Evolutionary conservation across 2,888 invertebrate species (phyloP).

Genomic region (Nomada fabriciana): DNA sequence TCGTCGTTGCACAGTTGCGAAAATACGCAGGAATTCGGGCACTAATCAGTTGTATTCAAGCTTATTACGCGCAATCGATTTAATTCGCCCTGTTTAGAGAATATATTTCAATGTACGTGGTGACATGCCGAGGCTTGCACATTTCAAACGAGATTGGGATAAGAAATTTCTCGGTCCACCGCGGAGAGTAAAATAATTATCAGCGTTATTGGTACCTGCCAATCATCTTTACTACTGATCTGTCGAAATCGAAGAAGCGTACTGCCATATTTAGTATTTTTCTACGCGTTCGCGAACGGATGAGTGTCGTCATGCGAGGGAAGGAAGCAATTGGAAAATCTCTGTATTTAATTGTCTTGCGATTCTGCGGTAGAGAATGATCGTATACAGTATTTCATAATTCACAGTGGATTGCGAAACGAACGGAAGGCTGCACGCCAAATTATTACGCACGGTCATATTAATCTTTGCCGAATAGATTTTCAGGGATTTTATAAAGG

Average conservation of each 20-base stretch:
- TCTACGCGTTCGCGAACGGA: slow-evolving; percentile 27
- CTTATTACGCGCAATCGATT: slow-evolving; percentile 31
- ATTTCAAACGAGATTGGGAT: neutral
- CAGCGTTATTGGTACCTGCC: slow-evolving; percentile 20
- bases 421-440: slow-evolving; percentile 32
- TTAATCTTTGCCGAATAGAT: slow-evolving; percentile 41
- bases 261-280: neutral
- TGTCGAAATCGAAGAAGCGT: slow-evolving; percentile 39
- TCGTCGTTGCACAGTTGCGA: neutral
- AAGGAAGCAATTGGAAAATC: slow-evolving; percentile 57
- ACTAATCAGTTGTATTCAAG: slow-evolving; percentile 35
- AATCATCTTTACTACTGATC: slow-evolving; percentile 23
- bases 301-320: slow-evolving; percentile 52
- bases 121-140: neutral
- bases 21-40: slow-evolving; percentile 19
- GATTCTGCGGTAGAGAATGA: slow-evolving; percentile 29
- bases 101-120: neutral
- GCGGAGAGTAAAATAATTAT: slow-evolving; percentile 32
- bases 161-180: slow-evolving; percentile 8
- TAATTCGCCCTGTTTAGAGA: slow-evolving; percentile 21
- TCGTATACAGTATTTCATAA: slow-evolving; percentile 51
- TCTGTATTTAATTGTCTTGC: slow-evolving; percentile 39
- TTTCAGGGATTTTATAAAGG: slow-evolving; percentile 15
- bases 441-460: slow-evolving; percentile 27
- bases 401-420: slow-evolving; percentile 15